phyloP scores from a whole-genome alignment of 2,888 invertebrate genomes.

The Noctua comes region DNA sequence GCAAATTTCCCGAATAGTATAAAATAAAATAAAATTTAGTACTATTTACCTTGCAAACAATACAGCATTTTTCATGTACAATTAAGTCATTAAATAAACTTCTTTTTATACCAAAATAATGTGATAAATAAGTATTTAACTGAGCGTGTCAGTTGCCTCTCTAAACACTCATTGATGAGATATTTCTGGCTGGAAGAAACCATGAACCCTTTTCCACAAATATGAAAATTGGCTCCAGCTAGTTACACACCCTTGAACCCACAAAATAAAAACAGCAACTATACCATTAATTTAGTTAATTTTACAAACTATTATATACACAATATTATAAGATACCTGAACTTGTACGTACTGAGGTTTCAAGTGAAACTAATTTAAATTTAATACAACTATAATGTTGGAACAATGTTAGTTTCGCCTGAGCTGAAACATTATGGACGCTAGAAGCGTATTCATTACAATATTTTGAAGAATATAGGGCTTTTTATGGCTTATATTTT shows the following conservation, averaged over 20 bases:
- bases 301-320: constrained; percentile 7
- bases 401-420: constrained; percentile 9
- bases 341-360: constrained; percentile 1
- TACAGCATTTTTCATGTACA: background rate
- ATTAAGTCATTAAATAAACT: background rate
- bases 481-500: constrained; percentile 1
- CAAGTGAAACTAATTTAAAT: constrained; percentile 27
- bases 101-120: background rate
- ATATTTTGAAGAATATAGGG: background rate
- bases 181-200: background rate
- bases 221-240: background rate
- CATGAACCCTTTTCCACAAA: background rate
- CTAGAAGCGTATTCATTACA: constrained; percentile 1
- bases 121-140: background rate
- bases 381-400: constrained; percentile 1
- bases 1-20: no score
- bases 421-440: background rate
- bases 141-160: background rate
- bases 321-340: constrained; percentile 14
- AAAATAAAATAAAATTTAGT: no score
- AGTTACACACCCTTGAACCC: background rate
- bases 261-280: background rate
- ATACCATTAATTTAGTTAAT: constrained; percentile 3
- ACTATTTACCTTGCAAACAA: no score
- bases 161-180: background rate